Base-by-base conservation (phyloP, 2,797 vertebrate genomes). In the Poecilia velifera region DNA sequence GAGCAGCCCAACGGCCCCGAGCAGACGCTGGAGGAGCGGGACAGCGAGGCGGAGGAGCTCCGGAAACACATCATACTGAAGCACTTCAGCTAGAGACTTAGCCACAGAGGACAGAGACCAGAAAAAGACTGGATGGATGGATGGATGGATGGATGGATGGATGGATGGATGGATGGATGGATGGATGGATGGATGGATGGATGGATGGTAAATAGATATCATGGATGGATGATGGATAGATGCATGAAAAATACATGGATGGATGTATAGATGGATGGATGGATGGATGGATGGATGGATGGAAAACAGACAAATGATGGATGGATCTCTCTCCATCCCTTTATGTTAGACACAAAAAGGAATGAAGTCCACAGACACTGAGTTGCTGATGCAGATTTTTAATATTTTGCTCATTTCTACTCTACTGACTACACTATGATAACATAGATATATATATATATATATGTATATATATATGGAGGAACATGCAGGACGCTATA, bases 61-160 rank as follows among this genome's bases (percentile, higher is more conserved):
- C 95, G 96, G 7, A 96, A 96, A 82, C 96, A 98, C 75, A 94
- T 99, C 68, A 92, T 98, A 70, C 93, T 97, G 36, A 96, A 96
- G 90, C 96, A 98, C 90, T 99, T 99, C 85, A 96, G 96, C 91
- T 98, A 84, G 90, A 73, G 20, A 41, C 47, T 6, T 41, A 41
- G 41, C 2, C 0, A 62, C 16, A 7, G 34, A 45, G 7, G 51
- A 76, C 39, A 53, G 22, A 53, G 51, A 53, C 51, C 51, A 25
- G 51, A 53, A 53, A 25, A 53, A 53, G 51, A 9, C 22, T 36
- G 22, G 51, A 55, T 22, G 49, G 49, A 51, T 10, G 59, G 28
- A 22, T 6, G 47, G 41, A 43, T 43, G 7, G 7, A 41, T 6
- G 41, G 47, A 49, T 51, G 49, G 6, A 51, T 51, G 20, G 7